Percentiles rank a stretch among this genome's conserved stretches.
Conservation (phyloP, 2,113 vertebrate genomes). For the Shinisaurus crocodilurus region DNA sequence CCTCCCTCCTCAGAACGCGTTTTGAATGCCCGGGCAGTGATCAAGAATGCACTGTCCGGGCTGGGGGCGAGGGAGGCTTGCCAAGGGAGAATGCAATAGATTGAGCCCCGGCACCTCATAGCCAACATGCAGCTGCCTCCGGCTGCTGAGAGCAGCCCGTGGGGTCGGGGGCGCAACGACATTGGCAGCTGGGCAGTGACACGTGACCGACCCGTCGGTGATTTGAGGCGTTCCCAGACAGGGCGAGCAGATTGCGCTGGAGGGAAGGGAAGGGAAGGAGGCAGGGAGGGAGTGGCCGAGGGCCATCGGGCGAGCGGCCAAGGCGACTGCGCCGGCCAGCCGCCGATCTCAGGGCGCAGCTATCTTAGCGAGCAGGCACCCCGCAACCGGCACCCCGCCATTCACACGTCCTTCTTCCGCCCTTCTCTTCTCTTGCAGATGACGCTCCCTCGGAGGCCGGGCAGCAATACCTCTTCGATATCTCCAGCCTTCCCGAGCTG, state of each 20-base stretch:
- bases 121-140: background rate
- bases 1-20: background rate
- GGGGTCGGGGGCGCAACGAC: background rate
- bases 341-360: background rate
- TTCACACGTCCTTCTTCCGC: background rate
- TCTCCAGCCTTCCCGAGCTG: constrained; percentile 77
- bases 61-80: background rate
- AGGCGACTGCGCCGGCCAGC: background rate
- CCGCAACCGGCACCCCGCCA: background rate
- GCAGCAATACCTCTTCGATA: constrained; percentile 83
- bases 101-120: background rate
- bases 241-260: background rate
- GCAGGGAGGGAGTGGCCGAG: too few relatives aligned
- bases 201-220: background rate
- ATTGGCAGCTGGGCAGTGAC: background rate
- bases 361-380: background rate
- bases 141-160: background rate
- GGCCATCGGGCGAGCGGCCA: background rate
- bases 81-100: too few relatives aligned
- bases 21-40: too few relatives aligned
- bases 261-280: background rate
- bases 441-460: constrained; percentile 46
- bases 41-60: too few relatives aligned
- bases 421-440: accelerated
- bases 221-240: background rate